phyloP scores from a whole-genome alignment of 2,888 invertebrate genomes.

The Yponomeuta plumbellus region DNA sequence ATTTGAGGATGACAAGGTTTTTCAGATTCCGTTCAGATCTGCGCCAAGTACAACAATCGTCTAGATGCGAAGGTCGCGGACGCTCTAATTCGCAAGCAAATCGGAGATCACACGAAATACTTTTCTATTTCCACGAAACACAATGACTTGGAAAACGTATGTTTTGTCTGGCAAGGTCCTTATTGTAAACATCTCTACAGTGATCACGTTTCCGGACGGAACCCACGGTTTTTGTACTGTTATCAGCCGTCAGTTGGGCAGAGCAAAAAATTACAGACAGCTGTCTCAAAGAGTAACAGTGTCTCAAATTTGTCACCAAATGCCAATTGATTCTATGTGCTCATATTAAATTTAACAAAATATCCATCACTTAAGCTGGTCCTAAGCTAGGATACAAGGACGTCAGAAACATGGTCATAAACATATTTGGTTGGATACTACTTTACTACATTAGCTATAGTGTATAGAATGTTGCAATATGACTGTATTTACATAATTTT shows the following conservation, averaged over 20 bases:
- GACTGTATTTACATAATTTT: too few relatives aligned
- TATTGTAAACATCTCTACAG: conserved; percentile 12
- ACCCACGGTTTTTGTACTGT: background rate
- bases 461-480: too few relatives aligned
- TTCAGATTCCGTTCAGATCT: background rate
- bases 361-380: too few relatives aligned
- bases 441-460: too few relatives aligned
- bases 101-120: background rate
- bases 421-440: too few relatives aligned
- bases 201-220: conserved; percentile 9
- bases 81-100: background rate
- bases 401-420: too few relatives aligned
- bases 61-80: background rate
- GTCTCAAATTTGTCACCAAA: too few relatives aligned
- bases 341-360: too few relatives aligned
- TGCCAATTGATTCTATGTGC: too few relatives aligned
- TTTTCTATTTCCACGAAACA: conserved; percentile 11
- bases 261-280: too few relatives aligned
- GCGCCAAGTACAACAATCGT: background rate
- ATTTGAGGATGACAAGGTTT: background rate
- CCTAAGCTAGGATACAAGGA: too few relatives aligned
- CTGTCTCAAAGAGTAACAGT: too few relatives aligned
- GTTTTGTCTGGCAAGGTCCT: conserved; percentile 8
- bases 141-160: conserved; percentile 8
- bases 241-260: background rate